A percentile compares a stretch with the other conserved stretches of the same genome.
These are phyloP conservation scores for Pollenia griseotomentosa DNA, from an alignment of 2,888 invertebrate genomes.

Conservation along the genomic window DNA sequence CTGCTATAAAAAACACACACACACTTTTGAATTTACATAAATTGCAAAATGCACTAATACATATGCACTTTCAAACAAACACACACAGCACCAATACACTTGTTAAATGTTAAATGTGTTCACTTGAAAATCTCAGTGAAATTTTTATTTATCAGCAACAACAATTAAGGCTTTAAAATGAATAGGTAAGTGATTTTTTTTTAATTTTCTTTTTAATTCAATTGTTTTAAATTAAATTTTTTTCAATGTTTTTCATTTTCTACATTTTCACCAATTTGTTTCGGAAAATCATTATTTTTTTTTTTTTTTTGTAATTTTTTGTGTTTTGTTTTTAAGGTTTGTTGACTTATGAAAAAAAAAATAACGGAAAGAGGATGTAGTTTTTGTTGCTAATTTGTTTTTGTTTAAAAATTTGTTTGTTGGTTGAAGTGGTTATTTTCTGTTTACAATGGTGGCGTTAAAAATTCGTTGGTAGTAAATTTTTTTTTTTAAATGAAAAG, in stretches of 20 bases:
- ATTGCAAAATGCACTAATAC: not conserved
- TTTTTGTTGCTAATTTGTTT: conserved; percentile 7
- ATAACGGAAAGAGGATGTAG: conserved; percentile 60
- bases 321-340: conserved; percentile 59
- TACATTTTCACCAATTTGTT: conserved; percentile 69
- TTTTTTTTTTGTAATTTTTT: conserved; percentile 30
- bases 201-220: conserved; percentile 33
- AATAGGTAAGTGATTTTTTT: conserved; percentile 64
- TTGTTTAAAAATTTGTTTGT: conserved; percentile 11
- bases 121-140: conserved; percentile 42
- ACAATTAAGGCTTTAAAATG: conserved; percentile 47
- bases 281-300: conserved; percentile 49
- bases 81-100: not conserved
- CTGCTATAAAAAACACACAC: not conserved
- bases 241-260: conserved; percentile 45
- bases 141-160: conserved; percentile 32
- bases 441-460: conserved; percentile 19
- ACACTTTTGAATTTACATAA: conserved; percentile 6
- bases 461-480: not conserved
- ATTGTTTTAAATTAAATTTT: conserved; percentile 46
- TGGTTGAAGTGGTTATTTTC: conserved; percentile 23
- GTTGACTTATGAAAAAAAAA: conserved; percentile 58
- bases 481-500: not conserved
- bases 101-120: not conserved
- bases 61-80: not conserved